Conservation (phyloP, 2,888 invertebrate genomes). For the Sipha maydis region DNA sequence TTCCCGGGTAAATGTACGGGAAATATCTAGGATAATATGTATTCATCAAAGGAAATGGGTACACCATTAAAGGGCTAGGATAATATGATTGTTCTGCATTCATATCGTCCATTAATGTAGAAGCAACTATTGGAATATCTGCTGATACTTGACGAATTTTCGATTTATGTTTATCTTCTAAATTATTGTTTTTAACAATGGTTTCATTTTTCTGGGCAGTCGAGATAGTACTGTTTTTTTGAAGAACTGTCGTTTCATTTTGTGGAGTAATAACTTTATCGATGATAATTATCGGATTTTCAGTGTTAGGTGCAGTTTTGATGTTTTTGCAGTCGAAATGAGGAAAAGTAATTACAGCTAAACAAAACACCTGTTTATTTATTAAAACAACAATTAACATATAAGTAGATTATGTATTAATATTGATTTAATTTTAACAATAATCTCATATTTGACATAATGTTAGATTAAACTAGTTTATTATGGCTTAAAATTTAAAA, state of each 20-base stretch:
- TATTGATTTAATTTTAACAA: background rate
- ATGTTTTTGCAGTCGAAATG: conserved; percentile 2
- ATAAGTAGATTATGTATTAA: background rate
- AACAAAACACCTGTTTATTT: conserved; percentile 8
- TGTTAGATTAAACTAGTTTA: background rate
- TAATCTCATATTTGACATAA: background rate
- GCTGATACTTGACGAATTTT: background rate
- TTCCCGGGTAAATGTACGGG: conserved; percentile 34
- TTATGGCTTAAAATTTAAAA: background rate
- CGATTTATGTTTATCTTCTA: background rate
- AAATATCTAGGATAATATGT: conserved; percentile 50
- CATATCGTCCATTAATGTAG: background rate
- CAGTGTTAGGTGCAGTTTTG: background rate
- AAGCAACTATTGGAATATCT: background rate
- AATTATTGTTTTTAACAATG: background rate
- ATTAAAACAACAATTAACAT: background rate
- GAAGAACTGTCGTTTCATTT: background rate
- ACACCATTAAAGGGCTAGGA: conserved; percentile 13
- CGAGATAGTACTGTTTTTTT: background rate
- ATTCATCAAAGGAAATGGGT: conserved; percentile 52
- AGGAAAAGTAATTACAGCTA: conserved; percentile 9
- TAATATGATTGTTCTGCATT: conserved; percentile 38
- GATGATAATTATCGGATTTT: background rate
- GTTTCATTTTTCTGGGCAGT: background rate
- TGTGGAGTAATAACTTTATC: background rate